A percentile compares a stretch with the other conserved stretches of the same genome.
Evolutionary conservation across 2,113 vertebrate species (phyloP).

Genomic region (Petromus typicus): DNA sequence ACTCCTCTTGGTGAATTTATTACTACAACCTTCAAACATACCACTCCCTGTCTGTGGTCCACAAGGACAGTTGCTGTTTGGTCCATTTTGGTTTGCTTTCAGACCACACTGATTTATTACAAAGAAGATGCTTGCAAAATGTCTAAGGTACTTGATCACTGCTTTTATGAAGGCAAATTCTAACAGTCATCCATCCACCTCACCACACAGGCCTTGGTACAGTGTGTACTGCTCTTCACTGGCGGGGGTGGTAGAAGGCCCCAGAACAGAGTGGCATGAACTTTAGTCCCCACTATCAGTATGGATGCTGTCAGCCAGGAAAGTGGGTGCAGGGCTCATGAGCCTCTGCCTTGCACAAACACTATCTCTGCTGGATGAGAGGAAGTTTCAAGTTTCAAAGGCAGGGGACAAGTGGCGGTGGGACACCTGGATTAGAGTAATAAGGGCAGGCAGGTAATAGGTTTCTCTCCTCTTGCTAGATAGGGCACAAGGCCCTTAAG

Average conservation of each 20-base stretch:
- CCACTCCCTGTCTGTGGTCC: background rate
- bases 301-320: background rate
- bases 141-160: background rate
- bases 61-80: background rate
- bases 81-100: slow-evolving; percentile 9
- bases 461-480: background rate
- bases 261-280: background rate
- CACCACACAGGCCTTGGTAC: background rate
- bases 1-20: background rate
- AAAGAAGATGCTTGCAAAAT: background rate
- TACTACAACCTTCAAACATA: background rate
- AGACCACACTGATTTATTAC: background rate
- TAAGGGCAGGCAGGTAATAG: background rate
- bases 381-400: background rate
- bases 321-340: rapidly evolving
- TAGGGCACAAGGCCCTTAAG: background rate
- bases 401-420: background rate
- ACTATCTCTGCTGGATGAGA: background rate
- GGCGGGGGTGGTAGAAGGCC: background rate
- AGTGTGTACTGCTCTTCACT: background rate
- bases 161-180: slow-evolving; percentile 44
- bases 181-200: background rate
- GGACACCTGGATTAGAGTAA: background rate
- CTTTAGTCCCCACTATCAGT: background rate
- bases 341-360: background rate